Base-by-base conservation (phyloP, 2,888 invertebrate species). In the Nymphalis urticae region DNA sequence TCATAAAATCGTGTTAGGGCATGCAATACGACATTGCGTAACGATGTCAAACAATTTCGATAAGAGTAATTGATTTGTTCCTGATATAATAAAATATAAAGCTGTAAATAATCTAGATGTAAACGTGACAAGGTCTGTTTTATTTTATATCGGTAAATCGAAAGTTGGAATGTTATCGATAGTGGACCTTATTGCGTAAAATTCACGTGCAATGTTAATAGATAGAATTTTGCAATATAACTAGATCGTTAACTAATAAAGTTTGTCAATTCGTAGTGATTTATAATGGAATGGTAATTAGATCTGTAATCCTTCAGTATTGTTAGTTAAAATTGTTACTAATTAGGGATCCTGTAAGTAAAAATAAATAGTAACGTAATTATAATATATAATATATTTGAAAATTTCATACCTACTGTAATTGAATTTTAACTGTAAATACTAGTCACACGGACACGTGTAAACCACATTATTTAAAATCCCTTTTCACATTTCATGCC, bases 31-130 rank as follows among this genome's bases (percentile, higher is more conserved):
- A 59, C 67, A 76, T 75, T 76, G 72, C 64, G 76, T 75, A 77
- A 76, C 70, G 65, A 72, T 76, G 75, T 75, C 75, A 73, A 75
- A 75, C 74, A 71, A 71, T 74, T 75, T 68, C 70, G 71, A 74
- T 75, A 67, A 61, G 71, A 68, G 73, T 75, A 77, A 78, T 77
- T 75, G 77, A 77, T 76, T 76, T 72, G 75, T 76, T 71, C 72
- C 70, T 70, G 72, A 76, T 73, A 65, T 70, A 75, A 70, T 68
- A 64, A 69, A 71, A 70, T 73, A 72, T 64, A 73, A 68, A 56
- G 64, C 62, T 59, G 69, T 60, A 66, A 66, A 72, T 65, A 62
- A 48, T 48, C 48, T 56, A 63, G 64, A 70, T 59, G 62, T 63
- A 63, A 68, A 53, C 64, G 64, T 70, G 72, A 68, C 68, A 70